Evolutionary conservation across 1,140 invertebrate genomes (phyloP).

Genomic region (Bombus turneri): DNA sequence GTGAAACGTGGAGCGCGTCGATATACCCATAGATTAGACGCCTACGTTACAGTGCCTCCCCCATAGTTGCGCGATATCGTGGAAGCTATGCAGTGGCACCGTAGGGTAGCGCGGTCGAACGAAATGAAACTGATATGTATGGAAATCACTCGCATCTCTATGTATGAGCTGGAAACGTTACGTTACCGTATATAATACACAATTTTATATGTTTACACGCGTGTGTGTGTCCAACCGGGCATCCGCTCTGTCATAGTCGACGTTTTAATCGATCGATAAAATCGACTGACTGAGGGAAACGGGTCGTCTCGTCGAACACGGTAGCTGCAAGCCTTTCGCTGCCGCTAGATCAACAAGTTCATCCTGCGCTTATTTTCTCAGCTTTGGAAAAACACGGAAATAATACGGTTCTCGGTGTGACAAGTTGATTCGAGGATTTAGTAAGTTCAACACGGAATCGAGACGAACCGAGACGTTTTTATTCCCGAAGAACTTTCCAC

Average conservation of each 20-base stretch:
- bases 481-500: too few species aligned
- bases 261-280: conserved; percentile 40
- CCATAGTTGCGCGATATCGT: conserved; percentile 3
- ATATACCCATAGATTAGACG: conserved; percentile 35
- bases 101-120: conserved; percentile 38
- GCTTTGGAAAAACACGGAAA: background rate
- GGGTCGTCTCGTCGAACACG: background rate
- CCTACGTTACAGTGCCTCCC: conserved; percentile 23
- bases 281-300: conserved; percentile 9
- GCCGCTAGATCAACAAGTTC: conserved; percentile 17
- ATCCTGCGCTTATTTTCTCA: background rate
- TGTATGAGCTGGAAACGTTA: conserved; percentile 66
- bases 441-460: background rate
- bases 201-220: conserved; percentile 50
- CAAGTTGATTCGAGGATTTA: background rate
- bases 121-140: conserved; percentile 75
- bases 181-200: conserved; percentile 47
- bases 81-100: background rate
- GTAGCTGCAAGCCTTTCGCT: background rate
- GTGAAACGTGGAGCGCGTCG: conserved; percentile 13
- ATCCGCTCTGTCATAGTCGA: background rate
- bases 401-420: too few species aligned
- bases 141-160: conserved; percentile 72
- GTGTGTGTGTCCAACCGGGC: background rate
- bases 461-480: too few species aligned